Base-by-base conservation (phyloP, 2,113 vertebrate species). In the Chaenogobius annularis region DNA sequence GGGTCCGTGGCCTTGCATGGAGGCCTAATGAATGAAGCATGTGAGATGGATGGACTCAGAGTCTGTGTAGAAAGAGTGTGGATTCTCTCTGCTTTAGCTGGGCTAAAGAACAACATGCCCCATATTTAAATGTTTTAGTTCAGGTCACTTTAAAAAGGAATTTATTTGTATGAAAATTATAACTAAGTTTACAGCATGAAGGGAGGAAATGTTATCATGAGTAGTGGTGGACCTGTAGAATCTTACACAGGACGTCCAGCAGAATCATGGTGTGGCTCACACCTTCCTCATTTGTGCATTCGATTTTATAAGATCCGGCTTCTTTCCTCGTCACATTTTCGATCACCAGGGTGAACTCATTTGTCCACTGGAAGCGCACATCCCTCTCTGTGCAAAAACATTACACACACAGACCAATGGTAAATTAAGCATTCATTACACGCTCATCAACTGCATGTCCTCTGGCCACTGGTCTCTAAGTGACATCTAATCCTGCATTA, bases 161-260 rank as follows among this genome's bases (percentile, higher is more conserved):
- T 1, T 54, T 54, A n/a, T 9, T n/a, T 50, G 7, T 7, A n/a
- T 3, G 26, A 52, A 54, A 54, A 54, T 35, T 15, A 61, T 14
- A 31, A 35, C 23, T 35, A 61, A 13, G 3, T 31, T 23, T 4
- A 13, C 23, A 13, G 12, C 26, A 55, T 7, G 10, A 11, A 40
- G 19, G 35, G 43, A 63, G 17, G 31, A 43, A 63, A 43, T 20
- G 35, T 40, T 40, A 11, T 54, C 0, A 19, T 22, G 23, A 0
- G 43, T 70, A 65, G 62, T 19, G 66, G n/a, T 23, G 22, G 55
- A 54, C 50, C 12, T 55, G 62, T 17, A 22, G 61, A 50, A 48
- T 67, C 93, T 94, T 84, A 94, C 94, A 91, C 22, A 85, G 90
- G 48, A 95, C 89, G 10, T 93, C 90, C 80, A 95, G 89, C 44